Evolutionary conservation across 2,797 vertebrate genomes (phyloP), one percentile per base, ranked within the genome.

Genomic region (Myotis pilosus): DNA sequence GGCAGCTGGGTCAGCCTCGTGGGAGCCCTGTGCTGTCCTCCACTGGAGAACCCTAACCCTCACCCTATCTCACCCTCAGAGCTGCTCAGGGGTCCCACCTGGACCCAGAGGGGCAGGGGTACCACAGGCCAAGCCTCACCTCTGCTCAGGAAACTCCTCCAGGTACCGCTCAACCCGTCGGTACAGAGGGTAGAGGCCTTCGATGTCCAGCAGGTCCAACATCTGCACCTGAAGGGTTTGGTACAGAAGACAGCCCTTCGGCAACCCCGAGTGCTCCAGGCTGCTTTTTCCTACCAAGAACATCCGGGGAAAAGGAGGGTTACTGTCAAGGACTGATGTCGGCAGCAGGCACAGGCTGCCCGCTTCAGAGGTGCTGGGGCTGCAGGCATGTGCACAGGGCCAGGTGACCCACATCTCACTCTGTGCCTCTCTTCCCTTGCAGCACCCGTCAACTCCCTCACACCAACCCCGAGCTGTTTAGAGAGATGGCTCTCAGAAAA

Each of bases 171-270:
- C 99, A 60, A 99, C 98, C 82, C 99, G 98, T 55, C 98, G 98
- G 97, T 99, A 99, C 96, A 99, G 98, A 49, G 99, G 99, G 94
- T 99, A 98, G 95, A 99, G 98, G 79, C 99, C 99, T 97, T 99
- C 99, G 1, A 99, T 99, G 97, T 99, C 99, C 98, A 99, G 97
- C 94, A 98, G 98, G 98, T 99, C 99, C 97, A 99, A 97, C 99
- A 99, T 99, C 98, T 99, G 99, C 94, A 99, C 99, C 97, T 99
- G 99, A 74, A 99, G 99, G 85, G 99, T 99, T 98, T 99, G 98
- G 97, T 98, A 99, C 95, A 99, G 98, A 86, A 99, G 98, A 74
- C 99, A 99, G 98, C 98, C 99, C 97, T 98, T 99, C 72, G 99
- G 99, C 95, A 99, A 98, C 96, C 98, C 98, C 78, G 98, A 98